Evolutionary conservation across 2,797 vertebrate genomes (phyloP).

Genomic region (Cichlasoma orientale): DNA sequence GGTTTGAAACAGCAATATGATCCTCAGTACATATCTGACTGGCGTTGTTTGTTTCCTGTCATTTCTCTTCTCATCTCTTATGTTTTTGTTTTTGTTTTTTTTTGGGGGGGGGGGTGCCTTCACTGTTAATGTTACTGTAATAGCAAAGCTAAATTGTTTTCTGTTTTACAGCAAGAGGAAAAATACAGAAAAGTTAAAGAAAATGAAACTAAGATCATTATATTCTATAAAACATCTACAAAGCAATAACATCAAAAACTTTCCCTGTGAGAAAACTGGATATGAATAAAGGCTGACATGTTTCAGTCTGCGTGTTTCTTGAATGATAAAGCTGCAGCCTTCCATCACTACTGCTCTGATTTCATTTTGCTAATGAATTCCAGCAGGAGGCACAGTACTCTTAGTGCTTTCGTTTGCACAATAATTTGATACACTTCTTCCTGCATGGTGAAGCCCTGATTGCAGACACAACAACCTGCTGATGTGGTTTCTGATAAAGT

Average conservation of each 20-base stretch:
- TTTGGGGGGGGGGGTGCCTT: too few species aligned
- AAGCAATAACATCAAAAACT: too few species aligned
- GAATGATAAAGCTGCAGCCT: neutral
- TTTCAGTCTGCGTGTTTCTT: neutral
- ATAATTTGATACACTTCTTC: neutral
- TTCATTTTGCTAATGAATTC: neutral
- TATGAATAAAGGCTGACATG: neutral
- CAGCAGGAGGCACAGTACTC: slow-evolving; percentile 49
- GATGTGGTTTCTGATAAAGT: neutral
- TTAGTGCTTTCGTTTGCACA: neutral
- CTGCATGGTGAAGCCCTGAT: neutral
- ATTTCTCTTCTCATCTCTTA: neutral
- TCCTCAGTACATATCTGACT: neutral
- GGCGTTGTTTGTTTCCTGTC: neutral
- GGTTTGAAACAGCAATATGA: neutral
- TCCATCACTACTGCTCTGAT: neutral
- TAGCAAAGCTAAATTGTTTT: too few species aligned
- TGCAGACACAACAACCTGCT: neutral
- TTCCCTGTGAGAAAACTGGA: neutral
- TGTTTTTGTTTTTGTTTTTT: too few species aligned
- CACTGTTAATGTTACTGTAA: too few species aligned
- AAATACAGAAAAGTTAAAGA: too few species aligned
- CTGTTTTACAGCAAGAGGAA: too few species aligned
- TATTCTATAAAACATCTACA: too few species aligned
- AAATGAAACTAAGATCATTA: too few species aligned